These are phyloP conservation scores for Varroa destructor DNA, from an alignment of 1,140 invertebrate species.

Conservation along the genomic window DNA sequence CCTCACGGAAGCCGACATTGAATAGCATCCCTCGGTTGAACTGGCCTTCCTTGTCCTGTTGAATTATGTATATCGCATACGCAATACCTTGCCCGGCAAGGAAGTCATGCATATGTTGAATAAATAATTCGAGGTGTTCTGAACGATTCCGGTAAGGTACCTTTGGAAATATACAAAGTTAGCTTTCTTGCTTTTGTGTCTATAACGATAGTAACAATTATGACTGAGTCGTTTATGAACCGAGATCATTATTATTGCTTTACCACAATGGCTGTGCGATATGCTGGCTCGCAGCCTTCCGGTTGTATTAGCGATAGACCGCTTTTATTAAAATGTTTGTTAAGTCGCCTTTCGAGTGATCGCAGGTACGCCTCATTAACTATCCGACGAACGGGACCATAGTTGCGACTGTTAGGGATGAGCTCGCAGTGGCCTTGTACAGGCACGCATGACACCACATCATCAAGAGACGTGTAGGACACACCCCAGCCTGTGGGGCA, in stretches of 20 bases:
- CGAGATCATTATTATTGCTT: neutral
- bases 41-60: slow-evolving; percentile 48
- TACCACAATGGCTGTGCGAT: slow-evolving; percentile 2
- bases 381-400: slow-evolving; percentile 27
- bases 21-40: slow-evolving; percentile 40
- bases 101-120: slow-evolving; percentile 78
- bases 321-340: slow-evolving; percentile 24
- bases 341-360: neutral
- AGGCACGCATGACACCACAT: slow-evolving; percentile 31
- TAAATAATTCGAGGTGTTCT: slow-evolving; percentile 60
- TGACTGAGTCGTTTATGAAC: slow-evolving; percentile 26
- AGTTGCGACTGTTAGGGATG: slow-evolving; percentile 24
- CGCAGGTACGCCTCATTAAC: neutral
- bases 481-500: slow-evolving; percentile 31
- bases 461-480: slow-evolving; percentile 30
- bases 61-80: slow-evolving; percentile 78
- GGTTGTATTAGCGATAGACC: slow-evolving; percentile 27
- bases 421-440: slow-evolving; percentile 23
- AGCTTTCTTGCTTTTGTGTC: slow-evolving; percentile 56
- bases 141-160: slow-evolving; percentile 73
- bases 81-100: slow-evolving; percentile 72
- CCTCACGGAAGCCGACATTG: slow-evolving; percentile 44
- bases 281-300: slow-evolving; percentile 28
- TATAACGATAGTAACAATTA: slow-evolving; percentile 55
- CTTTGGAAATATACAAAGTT: slow-evolving; percentile 64